Conservation (phyloP, 2,797 vertebrate genomes). For the Brachymystax lenok region DNA sequence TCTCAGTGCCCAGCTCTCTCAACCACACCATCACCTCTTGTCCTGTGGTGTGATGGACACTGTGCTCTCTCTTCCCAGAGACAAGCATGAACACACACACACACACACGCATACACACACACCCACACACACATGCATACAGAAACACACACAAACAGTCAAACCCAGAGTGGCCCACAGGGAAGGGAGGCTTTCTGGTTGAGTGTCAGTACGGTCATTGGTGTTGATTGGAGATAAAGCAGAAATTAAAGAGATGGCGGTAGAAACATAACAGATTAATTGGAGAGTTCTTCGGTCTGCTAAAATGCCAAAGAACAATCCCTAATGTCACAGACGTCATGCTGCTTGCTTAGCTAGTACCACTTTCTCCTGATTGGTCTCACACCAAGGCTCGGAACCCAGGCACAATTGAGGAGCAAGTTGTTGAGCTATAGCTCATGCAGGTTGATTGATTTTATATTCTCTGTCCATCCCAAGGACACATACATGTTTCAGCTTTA, state of each 20-base stretch:
- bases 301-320: neutral
- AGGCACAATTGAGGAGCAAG: no score
- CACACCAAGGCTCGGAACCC: no score
- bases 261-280: neutral
- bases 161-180: neutral
- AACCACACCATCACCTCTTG: neutral
- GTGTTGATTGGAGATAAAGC: neutral
- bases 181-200: neutral
- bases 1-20: neutral
- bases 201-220: neutral
- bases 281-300: neutral
- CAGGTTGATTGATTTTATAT: neutral
- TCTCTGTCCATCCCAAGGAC: neutral
- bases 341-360: no score
- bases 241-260: neutral
- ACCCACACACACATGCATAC: neutral
- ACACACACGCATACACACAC: neutral
- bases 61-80: neutral
- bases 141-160: constrained; percentile 3
- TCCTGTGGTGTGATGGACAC: neutral
- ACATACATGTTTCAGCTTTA: neutral
- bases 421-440: neutral
- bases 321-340: neutral
- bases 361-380: no score
- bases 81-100: neutral